phyloP scores from a whole-genome alignment of 2,797 vertebrate genomes.

The Amblyraja radiata region DNA sequence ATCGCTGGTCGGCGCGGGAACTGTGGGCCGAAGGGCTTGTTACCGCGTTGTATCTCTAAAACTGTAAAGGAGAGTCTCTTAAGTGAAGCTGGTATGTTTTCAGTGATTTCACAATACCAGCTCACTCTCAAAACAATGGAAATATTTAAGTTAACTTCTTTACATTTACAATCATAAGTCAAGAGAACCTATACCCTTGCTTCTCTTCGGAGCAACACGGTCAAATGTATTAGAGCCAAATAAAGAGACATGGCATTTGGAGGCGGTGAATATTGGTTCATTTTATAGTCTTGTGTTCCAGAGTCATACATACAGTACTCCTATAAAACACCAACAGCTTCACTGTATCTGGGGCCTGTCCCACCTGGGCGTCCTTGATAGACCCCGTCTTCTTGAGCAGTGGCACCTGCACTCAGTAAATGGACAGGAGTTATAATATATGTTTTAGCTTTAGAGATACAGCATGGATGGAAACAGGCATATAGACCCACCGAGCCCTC shows the following conservation, averaged over 20 bases:
- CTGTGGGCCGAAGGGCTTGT: too few relatives aligned
- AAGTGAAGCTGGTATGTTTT: not conserved
- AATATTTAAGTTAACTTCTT: not conserved
- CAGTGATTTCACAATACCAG: not conserved
- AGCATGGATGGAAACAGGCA: too few relatives aligned
- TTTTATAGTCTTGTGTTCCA: not conserved
- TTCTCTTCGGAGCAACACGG: not conserved
- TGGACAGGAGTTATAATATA: not conserved
- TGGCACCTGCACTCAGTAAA: not conserved
- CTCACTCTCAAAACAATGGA: not conserved
- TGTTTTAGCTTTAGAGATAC: too few relatives aligned
- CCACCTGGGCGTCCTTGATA: not conserved
- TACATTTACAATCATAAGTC: not conserved
- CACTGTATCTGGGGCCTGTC: too few relatives aligned
- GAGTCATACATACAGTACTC: not conserved
- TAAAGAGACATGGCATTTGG: not conserved
- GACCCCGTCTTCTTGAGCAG: not conserved
- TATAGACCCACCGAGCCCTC: too few relatives aligned
- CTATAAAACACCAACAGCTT: not conserved
- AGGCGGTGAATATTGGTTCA: not conserved
- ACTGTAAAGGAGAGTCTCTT: too few relatives aligned
- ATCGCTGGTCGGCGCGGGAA: too few relatives aligned
- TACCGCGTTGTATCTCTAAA: too few relatives aligned
- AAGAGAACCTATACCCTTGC: not conserved
- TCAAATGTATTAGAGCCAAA: not conserved